Conservation (phyloP, 64 coral and sea anemone species). For the Porites lutea region DNA sequence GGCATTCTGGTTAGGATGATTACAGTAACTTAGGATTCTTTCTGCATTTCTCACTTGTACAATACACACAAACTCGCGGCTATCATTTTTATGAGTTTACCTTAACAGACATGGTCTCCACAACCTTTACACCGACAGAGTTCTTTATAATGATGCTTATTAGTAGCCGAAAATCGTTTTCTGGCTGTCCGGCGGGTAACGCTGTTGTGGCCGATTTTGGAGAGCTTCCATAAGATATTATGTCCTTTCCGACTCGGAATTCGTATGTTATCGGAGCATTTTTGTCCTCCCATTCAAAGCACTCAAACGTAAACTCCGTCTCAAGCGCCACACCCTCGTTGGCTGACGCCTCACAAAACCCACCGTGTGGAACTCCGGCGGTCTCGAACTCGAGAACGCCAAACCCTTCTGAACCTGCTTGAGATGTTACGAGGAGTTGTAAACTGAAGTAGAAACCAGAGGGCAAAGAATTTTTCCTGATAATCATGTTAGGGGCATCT, state of each 20-base stretch:
- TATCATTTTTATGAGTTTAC: background rate
- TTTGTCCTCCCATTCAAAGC: constrained; percentile 37
- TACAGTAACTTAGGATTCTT: too few species aligned
- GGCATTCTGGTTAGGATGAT: too few species aligned
- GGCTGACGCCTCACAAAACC: background rate
- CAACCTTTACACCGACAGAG: background rate
- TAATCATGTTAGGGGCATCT: constrained; percentile 12
- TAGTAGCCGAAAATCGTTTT: background rate
- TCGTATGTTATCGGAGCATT: constrained; percentile 17
- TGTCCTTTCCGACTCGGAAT: constrained; percentile 1
- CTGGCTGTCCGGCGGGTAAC: background rate
- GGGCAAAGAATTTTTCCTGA: background rate
- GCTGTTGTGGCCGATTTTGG: background rate
- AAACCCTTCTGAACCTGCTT: background rate
- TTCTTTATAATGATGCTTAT: constrained; percentile 25
- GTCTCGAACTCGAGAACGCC: constrained; percentile 21
- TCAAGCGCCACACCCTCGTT: background rate
- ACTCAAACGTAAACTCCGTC: constrained; percentile 14
- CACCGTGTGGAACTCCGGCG: background rate
- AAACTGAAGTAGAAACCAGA: background rate
- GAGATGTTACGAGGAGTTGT: background rate
- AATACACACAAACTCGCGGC: too few species aligned
- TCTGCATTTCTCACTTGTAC: too few species aligned
- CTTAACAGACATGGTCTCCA: constrained; percentile 11
- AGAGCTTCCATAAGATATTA: constrained; percentile 31